These are phyloP conservation scores for Stegostoma tigrinum DNA, from an alignment of 2,113 vertebrate genomes.

Conservation along the genomic window DNA sequence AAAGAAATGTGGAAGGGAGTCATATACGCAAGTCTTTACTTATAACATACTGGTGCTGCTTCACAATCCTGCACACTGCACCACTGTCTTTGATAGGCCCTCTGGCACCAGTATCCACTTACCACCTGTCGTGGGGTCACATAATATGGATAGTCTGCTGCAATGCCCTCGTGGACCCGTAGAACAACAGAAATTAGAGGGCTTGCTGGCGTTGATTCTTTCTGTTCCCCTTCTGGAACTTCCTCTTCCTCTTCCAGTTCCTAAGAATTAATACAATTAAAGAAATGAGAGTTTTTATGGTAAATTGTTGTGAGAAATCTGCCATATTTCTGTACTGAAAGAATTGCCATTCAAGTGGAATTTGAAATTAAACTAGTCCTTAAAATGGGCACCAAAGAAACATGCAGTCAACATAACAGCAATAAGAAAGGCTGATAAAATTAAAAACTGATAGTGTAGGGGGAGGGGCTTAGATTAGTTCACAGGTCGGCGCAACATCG, in stretches of 20 bases:
- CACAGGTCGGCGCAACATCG: too few relatives aligned
- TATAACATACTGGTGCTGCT: not conserved
- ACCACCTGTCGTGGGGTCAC: conserved; percentile 78
- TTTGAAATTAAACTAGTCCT: not conserved
- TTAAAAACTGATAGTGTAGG: not conserved
- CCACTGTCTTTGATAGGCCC: not conserved
- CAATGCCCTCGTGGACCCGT: conserved; percentile 62
- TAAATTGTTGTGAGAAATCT: not conserved
- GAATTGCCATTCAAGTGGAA: not conserved
- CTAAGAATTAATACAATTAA: conserved; percentile 38
- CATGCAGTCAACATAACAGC: not conserved
- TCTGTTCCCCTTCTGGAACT: conserved; percentile 37
- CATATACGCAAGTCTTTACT: not conserved
- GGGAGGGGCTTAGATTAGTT: too few relatives aligned
- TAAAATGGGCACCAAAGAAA: not conserved
- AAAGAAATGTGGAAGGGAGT: not conserved
- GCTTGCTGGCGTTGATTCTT: conserved; percentile 33
- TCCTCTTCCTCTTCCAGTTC: conserved; percentile 40
- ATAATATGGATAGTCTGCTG: conserved; percentile 64
- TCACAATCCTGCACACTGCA: not conserved
- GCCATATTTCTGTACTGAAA: not conserved
- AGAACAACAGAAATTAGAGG: conserved; percentile 65
- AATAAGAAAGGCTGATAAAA: not conserved
- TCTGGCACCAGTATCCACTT: conserved; percentile 42
- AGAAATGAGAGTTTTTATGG: not conserved